A percentile compares a stretch with the other conserved stretches of the same genome.
Conservation (phyloP, 2,888 invertebrate species). For the Morpho achilles region DNA sequence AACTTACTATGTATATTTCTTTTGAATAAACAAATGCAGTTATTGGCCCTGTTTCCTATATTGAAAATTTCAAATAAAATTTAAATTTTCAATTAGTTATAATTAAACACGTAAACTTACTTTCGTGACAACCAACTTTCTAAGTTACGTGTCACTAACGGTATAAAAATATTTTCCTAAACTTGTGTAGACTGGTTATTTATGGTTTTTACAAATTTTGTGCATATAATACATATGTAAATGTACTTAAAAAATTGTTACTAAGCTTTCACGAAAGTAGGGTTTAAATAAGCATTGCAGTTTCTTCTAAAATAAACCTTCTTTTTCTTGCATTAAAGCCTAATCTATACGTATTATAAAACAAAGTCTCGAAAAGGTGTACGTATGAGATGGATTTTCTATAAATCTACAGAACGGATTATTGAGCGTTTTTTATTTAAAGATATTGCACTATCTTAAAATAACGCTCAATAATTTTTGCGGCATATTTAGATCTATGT, state of each 20-base stretch:
- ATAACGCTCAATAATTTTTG: too few species aligned
- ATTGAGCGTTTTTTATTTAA: too few species aligned
- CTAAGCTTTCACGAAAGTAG: constrained; percentile 2
- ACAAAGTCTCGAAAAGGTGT: too few species aligned
- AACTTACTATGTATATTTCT: too few species aligned
- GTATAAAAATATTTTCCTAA: constrained; percentile 8
- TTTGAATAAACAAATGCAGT: too few species aligned
- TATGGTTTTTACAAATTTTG: background rate
- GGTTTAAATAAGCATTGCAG: background rate
- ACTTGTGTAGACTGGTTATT: background rate
- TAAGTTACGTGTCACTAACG: constrained; percentile 9
- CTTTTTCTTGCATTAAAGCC: too few species aligned
- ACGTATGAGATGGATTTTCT: too few species aligned
- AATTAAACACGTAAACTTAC: constrained; percentile 12
- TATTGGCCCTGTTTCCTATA: too few species aligned
- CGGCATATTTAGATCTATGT: too few species aligned
- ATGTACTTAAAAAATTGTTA: background rate
- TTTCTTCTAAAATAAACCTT: background rate
- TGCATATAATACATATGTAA: background rate
- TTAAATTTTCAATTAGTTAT: constrained; percentile 1
- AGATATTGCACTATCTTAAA: too few species aligned
- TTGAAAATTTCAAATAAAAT: background rate
- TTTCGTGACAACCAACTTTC: constrained; percentile 13
- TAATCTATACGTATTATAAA: too few species aligned
- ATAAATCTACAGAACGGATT: too few species aligned